These are phyloP conservation scores for Willowsia nigromaculata DNA, from an alignment of 2,888 invertebrate species.

Conservation along the genomic window DNA sequence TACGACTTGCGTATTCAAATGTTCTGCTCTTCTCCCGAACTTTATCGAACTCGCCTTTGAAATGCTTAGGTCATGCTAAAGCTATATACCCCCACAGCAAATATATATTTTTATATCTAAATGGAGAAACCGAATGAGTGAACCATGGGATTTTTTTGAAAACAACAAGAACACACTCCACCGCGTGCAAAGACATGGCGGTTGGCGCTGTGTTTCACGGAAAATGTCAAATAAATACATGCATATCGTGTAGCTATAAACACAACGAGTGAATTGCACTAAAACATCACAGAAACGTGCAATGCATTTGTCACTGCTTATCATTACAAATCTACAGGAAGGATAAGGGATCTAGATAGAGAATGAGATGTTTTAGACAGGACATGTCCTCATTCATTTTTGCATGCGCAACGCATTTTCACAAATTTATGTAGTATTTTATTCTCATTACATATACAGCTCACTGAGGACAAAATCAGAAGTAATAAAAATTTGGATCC, in stretches of 20 bases:
- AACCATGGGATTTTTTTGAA: slow-evolving; percentile 43
- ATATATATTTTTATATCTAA: not conserved
- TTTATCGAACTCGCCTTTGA: not conserved
- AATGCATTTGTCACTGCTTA: not conserved
- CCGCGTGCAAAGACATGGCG: slow-evolving; percentile 32
- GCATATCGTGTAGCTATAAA: not conserved
- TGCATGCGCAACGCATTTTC: slow-evolving; percentile 41
- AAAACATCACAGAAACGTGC: not conserved
- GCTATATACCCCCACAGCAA: too few species aligned
- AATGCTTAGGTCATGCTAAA: too few species aligned
- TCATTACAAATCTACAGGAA: not conserved
- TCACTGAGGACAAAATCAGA: too few species aligned
- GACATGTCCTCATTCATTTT: slow-evolving; percentile 19
- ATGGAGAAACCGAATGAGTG: not conserved
- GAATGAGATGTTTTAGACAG: not conserved
- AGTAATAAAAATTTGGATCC: too few species aligned
- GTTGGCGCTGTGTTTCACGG: slow-evolving; percentile 28
- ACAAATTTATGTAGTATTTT: not conserved
- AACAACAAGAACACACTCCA: not conserved
- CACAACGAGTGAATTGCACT: not conserved
- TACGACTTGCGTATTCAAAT: not conserved
- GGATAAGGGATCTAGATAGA: not conserved
- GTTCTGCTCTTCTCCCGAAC: slow-evolving; percentile 8
- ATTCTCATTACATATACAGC: not conserved
- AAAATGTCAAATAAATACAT: slow-evolving; percentile 40